phyloP scores from a whole-genome alignment of 2,113 vertebrate genomes.

The Anthoscopus minutus region DNA sequence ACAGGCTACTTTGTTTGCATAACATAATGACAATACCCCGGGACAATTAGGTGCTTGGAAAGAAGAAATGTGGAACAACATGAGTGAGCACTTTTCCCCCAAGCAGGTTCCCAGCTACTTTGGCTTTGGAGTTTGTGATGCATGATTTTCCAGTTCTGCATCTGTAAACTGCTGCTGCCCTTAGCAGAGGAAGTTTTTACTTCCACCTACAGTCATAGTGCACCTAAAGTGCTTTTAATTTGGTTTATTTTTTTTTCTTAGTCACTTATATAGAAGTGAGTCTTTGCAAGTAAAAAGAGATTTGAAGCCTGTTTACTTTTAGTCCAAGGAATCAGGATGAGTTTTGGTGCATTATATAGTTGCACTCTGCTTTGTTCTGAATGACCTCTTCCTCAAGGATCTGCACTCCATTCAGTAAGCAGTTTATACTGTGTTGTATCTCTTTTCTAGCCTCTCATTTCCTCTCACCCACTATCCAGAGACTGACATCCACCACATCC shows the following conservation, averaged over 20 bases:
- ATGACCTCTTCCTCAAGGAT: not conserved
- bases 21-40: not conserved
- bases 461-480: not conserved
- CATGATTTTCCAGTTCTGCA: not conserved
- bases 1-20: fast-evolving
- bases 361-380: not conserved
- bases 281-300: not conserved
- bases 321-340: not conserved
- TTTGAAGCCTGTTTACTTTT: not conserved
- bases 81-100: not conserved
- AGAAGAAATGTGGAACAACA: not conserved
- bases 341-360: fast-evolving
- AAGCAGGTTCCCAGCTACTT: not conserved
- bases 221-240: not conserved
- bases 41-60: not conserved
- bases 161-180: not conserved
- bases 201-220: not conserved
- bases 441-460: not conserved
- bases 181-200: not conserved
- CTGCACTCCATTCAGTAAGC: not conserved
- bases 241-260: not conserved
- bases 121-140: not conserved
- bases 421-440: not conserved
- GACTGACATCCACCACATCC: not conserved
- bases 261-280: not conserved